These are phyloP conservation scores for Silurus aristotelis DNA, from an alignment of 2,797 vertebrate genomes.

Conservation along the genomic window DNA sequence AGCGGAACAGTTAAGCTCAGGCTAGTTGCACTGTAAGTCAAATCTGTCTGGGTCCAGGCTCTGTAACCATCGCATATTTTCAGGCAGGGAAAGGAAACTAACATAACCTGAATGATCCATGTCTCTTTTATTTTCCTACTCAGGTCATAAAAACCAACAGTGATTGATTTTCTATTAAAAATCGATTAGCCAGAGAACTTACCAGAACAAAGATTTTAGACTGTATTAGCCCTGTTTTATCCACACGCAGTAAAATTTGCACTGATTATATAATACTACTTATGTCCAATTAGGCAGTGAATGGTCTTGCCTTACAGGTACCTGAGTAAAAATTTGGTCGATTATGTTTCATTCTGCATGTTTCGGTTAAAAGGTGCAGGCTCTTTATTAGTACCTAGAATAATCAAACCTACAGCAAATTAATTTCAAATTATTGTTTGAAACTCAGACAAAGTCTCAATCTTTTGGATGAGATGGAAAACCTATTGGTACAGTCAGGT, in stretches of 20 bases:
- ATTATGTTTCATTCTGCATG: not conserved
- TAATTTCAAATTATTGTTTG: not conserved
- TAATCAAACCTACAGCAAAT: not conserved
- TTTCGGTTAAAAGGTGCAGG: not conserved
- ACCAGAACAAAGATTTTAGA: no score
- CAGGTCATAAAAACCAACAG: not conserved
- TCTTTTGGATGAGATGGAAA: not conserved
- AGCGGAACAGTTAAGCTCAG: slow-evolving; percentile 30
- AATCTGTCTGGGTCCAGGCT: slow-evolving; percentile 8
- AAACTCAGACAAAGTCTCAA: not conserved
- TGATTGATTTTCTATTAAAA: not conserved
- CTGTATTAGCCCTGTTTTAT: not conserved
- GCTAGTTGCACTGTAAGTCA: slow-evolving; percentile 46
- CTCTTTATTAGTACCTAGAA: slow-evolving; percentile 1
- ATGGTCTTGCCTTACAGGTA: not conserved
- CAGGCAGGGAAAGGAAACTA: not conserved
- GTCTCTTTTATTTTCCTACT: not conserved
- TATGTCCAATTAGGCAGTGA: not conserved
- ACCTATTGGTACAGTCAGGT: not conserved
- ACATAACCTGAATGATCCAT: not conserved
- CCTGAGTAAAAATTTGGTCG: not conserved
- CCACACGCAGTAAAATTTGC: not conserved
- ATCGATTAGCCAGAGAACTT: not conserved
- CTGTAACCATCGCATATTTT: slow-evolving; percentile 1
- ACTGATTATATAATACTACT: not conserved